These are phyloP conservation scores for Parasteatoda tepidariorum DNA, from an alignment of 1,140 invertebrate species.

Conservation along the genomic window DNA sequence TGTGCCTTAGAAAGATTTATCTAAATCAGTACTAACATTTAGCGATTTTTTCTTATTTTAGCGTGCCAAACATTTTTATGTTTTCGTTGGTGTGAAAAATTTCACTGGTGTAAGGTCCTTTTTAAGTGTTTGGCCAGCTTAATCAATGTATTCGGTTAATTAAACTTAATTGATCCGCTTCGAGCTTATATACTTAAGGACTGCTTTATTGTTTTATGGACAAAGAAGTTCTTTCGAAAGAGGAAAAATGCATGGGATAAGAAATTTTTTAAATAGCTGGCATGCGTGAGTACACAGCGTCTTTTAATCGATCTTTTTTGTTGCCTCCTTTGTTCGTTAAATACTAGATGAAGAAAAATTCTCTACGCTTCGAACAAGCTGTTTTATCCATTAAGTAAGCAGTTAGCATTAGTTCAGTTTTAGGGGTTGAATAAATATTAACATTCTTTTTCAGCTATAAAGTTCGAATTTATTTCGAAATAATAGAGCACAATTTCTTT, in stretches of 20 bases:
- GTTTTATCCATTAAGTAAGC: constrained; percentile 59
- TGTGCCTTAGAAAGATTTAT: constrained; percentile 2
- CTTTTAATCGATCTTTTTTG: constrained; percentile 57
- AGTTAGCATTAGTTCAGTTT: constrained; percentile 18
- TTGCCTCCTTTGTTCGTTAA: constrained; percentile 29
- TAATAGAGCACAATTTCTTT: too few species aligned
- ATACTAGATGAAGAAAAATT: constrained; percentile 41
- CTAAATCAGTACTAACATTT: constrained; percentile 15
- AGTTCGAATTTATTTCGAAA: too few species aligned
- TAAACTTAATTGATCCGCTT: constrained; percentile 55
- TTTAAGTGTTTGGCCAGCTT: constrained; percentile 54
- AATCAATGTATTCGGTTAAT: constrained; percentile 59
- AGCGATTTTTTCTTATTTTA: not conserved
- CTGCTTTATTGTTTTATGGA: constrained; percentile 50
- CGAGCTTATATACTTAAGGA: constrained; percentile 41
- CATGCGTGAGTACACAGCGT: constrained; percentile 56
- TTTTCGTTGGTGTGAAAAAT: constrained; percentile 28
- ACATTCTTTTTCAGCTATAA: too few species aligned
- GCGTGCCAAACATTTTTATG: not conserved
- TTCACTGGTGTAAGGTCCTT: not conserved
- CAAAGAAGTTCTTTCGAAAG: constrained; percentile 52
- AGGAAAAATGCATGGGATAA: constrained; percentile 33
- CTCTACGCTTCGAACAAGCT: constrained; percentile 15
- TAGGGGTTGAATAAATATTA: constrained; percentile 7
- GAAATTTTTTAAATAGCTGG: not conserved